phyloP scores from a whole-genome alignment of 2,113 vertebrate species.

The Willisornis vidua region DNA sequence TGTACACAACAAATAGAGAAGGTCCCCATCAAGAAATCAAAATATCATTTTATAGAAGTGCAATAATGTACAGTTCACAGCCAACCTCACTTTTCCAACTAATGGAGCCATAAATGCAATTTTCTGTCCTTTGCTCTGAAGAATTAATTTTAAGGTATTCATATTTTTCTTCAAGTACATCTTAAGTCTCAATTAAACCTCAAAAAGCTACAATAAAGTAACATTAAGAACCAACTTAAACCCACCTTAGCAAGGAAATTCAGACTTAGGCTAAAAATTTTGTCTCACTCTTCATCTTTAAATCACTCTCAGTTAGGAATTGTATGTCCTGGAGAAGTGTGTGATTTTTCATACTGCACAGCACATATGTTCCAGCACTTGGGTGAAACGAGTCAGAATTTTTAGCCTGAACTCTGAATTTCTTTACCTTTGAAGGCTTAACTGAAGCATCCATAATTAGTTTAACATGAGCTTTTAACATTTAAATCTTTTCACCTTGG shows the following conservation, averaged over 20 bases:
- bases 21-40: constrained; percentile 20
- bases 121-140: constrained; percentile 69
- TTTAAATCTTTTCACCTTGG: constrained; percentile 44
- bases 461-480: constrained; percentile 15
- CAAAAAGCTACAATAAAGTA: constrained; percentile 74
- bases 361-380: constrained; percentile 56
- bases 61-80: constrained; percentile 59
- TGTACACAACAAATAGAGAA: constrained; percentile 8
- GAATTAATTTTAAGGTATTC: constrained; percentile 74
- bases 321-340: constrained; percentile 41
- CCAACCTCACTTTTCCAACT: constrained; percentile 62
- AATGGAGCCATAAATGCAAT: constrained; percentile 67
- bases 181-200: constrained; percentile 76
- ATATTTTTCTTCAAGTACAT: constrained; percentile 70
- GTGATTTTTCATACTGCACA: constrained; percentile 63
- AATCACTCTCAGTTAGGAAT: constrained; percentile 69
- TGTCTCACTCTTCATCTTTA: constrained; percentile 62
- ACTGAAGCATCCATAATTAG: constrained; percentile 64
- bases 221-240: constrained; percentile 73
- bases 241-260: constrained; percentile 68
- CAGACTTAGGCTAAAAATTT: constrained; percentile 62
- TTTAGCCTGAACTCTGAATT: constrained; percentile 68
- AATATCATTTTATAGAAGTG: constrained; percentile 46
- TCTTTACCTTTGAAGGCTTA: constrained; percentile 65
- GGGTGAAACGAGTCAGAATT: constrained; percentile 64